Evolutionary conservation across 2,113 vertebrate species (phyloP).

Genomic region (Heliornis fulica): DNA sequence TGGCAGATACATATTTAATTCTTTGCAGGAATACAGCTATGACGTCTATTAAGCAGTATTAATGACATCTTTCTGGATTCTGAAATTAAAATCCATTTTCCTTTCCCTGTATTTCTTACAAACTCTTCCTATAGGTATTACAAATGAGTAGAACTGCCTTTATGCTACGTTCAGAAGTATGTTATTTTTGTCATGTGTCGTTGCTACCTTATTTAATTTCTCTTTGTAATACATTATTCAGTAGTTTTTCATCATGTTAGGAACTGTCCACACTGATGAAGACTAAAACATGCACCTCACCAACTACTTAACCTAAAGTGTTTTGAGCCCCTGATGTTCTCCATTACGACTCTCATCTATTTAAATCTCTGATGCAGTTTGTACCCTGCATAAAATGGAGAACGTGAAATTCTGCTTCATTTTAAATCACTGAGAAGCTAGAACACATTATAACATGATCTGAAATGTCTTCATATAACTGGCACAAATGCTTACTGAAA

Average conservation of each 20-base stretch:
- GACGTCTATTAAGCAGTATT: neutral
- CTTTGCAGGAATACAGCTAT: neutral
- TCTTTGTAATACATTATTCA: neutral
- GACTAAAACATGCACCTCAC: neutral
- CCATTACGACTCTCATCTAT: neutral
- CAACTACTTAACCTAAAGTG: neutral
- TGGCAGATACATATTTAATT: neutral
- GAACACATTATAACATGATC: neutral
- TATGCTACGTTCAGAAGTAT: accelerated
- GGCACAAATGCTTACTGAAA: neutral
- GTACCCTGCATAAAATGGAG: neutral
- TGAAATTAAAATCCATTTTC: neutral
- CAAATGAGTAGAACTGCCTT: neutral
- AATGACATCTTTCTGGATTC: neutral
- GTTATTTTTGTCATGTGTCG: neutral
- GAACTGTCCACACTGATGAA: neutral
- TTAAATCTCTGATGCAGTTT: neutral
- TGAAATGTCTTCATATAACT: neutral
- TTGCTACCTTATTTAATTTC: neutral
- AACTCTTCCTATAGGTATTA: neutral
- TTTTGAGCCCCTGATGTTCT: neutral
- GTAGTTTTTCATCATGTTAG: neutral
- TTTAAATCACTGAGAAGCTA: neutral
- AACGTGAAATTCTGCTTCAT: neutral
- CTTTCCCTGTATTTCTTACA: neutral